Base-by-base conservation (phyloP, 92 coral and sea anemone genomes). In the Ricordea florida region DNA sequence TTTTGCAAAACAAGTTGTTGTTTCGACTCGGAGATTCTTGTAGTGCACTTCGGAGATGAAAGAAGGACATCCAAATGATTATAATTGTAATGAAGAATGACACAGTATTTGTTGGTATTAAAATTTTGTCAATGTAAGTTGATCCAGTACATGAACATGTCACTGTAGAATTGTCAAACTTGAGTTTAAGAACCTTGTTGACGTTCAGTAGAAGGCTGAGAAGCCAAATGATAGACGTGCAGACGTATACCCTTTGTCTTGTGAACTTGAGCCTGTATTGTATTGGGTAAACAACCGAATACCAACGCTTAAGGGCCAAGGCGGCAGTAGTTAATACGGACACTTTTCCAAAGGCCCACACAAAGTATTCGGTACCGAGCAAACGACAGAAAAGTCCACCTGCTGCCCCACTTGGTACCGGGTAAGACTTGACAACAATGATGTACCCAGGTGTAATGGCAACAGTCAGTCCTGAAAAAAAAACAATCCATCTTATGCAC, bases 301-400 rank as follows among this genome's bases (percentile, higher is more conserved):
- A 10, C 70, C 70, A 62, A 25, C 70, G 16, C 26, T 62, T 49
- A 36, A 16, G 2, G 13, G 70, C 16, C 23, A 62, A 24, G 18
- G 38, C 33, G 33, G 43, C 29, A 17, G 38, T 49, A 6, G 70
- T 62, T 11, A 33, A 62, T 3, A 32, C 70, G 15, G 70, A 62
- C 26, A 62, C 70, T 33, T 33, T 29, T 33, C 70, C 70, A 15
- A 62, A 62, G 10, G 43, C 15, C 26, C 33, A 62, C 13, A 62
- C 2, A 22, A 62, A 14, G 26, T 33, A 62, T 23, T 62, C 46
- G 13, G 70, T 33, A 1, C 27, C 1, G 23, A 62, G 23, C 23
- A 38, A 23, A 32, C 70, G 70, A 24, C 70, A 62, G 48, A 33
- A 62, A 6, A 62, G n/a, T 20, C 38, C 70, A 25, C 70, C 25